Evolutionary conservation across 2,888 invertebrate species (phyloP).

Genomic region (Nomada ferruginata): DNA sequence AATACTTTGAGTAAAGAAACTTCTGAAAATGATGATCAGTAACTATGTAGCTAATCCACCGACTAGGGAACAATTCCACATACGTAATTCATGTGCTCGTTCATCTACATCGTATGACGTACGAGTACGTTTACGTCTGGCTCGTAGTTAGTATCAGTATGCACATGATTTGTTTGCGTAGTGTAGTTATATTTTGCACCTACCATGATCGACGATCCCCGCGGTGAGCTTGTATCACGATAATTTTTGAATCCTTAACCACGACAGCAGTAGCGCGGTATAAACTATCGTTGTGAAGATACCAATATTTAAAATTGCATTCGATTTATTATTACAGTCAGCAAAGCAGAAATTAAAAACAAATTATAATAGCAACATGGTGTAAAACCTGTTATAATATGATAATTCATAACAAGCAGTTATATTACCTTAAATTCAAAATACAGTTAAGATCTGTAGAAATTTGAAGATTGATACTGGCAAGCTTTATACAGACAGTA

Average conservation of each 20-base stretch:
- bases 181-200: constrained; percentile 35
- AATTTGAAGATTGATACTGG: too few relatives aligned
- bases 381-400: too few relatives aligned
- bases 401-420: too few relatives aligned
- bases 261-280: not conserved
- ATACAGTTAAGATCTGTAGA: too few relatives aligned
- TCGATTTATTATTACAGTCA: too few relatives aligned
- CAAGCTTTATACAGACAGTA: too few relatives aligned
- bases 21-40: too few relatives aligned
- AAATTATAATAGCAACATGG: too few relatives aligned
- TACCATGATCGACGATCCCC: constrained; percentile 29
- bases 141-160: constrained; percentile 28
- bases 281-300: not conserved
- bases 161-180: constrained; percentile 39
- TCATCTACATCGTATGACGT: constrained; percentile 49
- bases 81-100: constrained; percentile 49
- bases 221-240: not conserved
- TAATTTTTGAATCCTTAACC: constrained; percentile 12
- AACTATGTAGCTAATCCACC: not conserved
- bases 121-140: constrained; percentile 43
- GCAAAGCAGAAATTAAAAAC: too few relatives aligned
- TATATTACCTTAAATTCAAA: too few relatives aligned
- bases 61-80: constrained; percentile 14
- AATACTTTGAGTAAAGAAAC: too few relatives aligned
- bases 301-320: not conserved